Base-by-base conservation (phyloP, 2,888 invertebrate genomes). In the Caenorhabditis macrosperma region DNA sequence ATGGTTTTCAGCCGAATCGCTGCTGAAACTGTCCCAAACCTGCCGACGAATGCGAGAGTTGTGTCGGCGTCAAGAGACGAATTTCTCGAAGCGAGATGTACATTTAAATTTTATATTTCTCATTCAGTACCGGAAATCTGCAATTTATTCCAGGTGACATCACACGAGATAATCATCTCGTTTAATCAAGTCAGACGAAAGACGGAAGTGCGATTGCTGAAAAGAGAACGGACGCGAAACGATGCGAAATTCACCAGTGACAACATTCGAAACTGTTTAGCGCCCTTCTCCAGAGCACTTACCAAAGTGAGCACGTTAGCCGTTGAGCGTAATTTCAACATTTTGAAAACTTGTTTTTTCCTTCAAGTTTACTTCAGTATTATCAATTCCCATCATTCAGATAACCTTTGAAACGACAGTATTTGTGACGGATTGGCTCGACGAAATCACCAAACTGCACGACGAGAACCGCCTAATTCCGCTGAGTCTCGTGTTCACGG, bases 401-500 rank as follows among this genome's bases (percentile, higher is more conserved):
- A 74, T 81, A n/a, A 81, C 78, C 4, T 81, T 81, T 41, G 74
- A 74, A 41, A 74, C 67, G 3, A 68, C 67, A 22, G 69, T 74
- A 15, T 74, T 64, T 28, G 68, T 81, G 20, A 50, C 67, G 1
- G 74, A 77, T 52, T 81, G 77, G 77, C 50, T 78, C 10, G 64
- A 71, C 17, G 81, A 78, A 38, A 60, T 81, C n/a, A 35, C 74
- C n/a, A 12, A 44, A 38, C 52, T 83, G 24, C 66, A 74, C 61
- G 22, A 55, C 4, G 59, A 64, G 9, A 59, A 68, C 30, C 75
- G 72, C 7, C 60, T 83, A 3, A 46, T 74, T 12, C 83, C 83
- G 6, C 33, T 76, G 26, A 60, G 68, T 9, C 59, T 83, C 26
- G 55, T 64, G n/a, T 83, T 83, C 79, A 82, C 83, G 3, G 83